Conservation (phyloP, 2,888 invertebrate species). For the Dascillus cervinus region DNA sequence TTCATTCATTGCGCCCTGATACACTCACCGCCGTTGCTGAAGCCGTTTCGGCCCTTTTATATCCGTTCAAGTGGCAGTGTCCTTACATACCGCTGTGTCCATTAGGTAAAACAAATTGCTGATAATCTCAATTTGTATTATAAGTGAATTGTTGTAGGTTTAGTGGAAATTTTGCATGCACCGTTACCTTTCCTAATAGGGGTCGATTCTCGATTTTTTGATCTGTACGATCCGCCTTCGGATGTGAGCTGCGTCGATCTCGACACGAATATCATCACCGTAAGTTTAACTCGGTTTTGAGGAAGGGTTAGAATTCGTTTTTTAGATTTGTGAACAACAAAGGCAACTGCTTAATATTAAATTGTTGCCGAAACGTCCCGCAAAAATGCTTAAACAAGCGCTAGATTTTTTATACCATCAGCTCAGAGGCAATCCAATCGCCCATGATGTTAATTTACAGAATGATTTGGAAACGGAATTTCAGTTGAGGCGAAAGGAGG, state of each 20-base stretch:
- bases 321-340: constrained; percentile 78
- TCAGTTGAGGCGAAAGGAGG: constrained; percentile 72
- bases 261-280: constrained; percentile 93
- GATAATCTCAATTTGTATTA: not conserved
- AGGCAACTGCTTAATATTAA: constrained; percentile 66
- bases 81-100: constrained; percentile 99
- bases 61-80: constrained; percentile 99
- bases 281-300: constrained; percentile 38
- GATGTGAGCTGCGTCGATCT: constrained; percentile 98
- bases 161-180: constrained; percentile 94
- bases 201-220: constrained; percentile 95
- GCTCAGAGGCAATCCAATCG: constrained; percentile 41
- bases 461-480: constrained; percentile 69
- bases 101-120: constrained; percentile 52
- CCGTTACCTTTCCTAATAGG: constrained; percentile 96
- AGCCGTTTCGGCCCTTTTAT: constrained; percentile 89
- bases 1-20: constrained; percentile 92
- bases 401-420: constrained; percentile 68
- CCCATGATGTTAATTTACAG: constrained; percentile 17
- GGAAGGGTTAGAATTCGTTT: constrained; percentile 15
- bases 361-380: constrained; percentile 79
- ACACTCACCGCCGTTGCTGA: constrained; percentile 96
- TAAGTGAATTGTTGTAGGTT: constrained; percentile 46
- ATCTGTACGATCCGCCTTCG: constrained; percentile 89
- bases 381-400: constrained; percentile 69